phyloP scores from a whole-genome alignment of 2,113 vertebrate species.

The Pseudorectes ferrugineus region DNA sequence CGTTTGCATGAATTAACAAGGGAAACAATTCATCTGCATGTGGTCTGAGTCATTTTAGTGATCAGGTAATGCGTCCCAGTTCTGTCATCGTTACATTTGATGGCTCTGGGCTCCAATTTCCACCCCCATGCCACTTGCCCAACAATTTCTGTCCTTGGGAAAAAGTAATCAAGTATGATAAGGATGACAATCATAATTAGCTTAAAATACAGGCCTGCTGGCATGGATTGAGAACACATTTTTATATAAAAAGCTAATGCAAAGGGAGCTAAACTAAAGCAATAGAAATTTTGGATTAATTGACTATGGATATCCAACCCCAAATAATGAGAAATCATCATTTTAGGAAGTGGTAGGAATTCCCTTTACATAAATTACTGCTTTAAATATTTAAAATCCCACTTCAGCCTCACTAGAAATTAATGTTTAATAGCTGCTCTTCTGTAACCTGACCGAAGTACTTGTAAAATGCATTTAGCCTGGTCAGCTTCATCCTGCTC shows the following conservation, averaged over 20 bases:
- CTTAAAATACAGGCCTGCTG: constrained; percentile 3
- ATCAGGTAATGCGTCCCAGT: constrained; percentile 19
- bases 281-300: constrained; percentile 1
- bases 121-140: constrained; percentile 4
- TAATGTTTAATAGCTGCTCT: constrained; percentile 50
- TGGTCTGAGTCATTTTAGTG: constrained; percentile 11
- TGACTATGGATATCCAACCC: not conserved
- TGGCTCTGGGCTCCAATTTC: constrained; percentile 17
- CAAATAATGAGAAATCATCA: constrained; percentile 11
- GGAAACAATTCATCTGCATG: constrained; percentile 41
- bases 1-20: not conserved
- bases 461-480: not conserved
- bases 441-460: not conserved
- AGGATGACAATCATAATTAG: constrained; percentile 37
- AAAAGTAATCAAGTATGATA: constrained; percentile 32
- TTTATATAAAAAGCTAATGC: not conserved
- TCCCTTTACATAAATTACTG: constrained; percentile 35
- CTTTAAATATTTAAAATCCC: constrained; percentile 48
- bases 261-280: not conserved
- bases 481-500: not conserved
- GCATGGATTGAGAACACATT: not conserved
- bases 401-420: constrained; percentile 38
- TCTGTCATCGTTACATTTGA: not conserved
- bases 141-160: constrained; percentile 35
- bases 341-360: constrained; percentile 21